These are phyloP conservation scores for Coptodon bakossiorum DNA, from an alignment of 2,113 vertebrate species.

Conservation along the genomic window DNA sequence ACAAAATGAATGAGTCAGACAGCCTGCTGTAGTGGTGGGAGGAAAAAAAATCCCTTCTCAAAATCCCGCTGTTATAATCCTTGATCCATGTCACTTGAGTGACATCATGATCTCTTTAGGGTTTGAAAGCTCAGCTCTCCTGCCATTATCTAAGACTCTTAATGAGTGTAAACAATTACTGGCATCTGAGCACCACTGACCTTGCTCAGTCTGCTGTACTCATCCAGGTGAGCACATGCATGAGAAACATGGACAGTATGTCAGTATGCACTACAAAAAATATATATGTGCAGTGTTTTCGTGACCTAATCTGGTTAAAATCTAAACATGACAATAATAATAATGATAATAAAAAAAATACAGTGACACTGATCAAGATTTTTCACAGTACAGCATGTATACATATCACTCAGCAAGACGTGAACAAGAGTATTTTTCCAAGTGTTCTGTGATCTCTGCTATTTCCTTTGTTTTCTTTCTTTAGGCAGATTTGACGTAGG, in stretches of 20 bases:
- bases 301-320: background rate
- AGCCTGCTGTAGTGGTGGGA: background rate
- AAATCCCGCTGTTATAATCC: slow-evolving; percentile 22
- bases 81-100: background rate
- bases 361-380: background rate
- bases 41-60: background rate
- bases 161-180: slow-evolving; percentile 24
- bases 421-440: background rate
- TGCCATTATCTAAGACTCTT: slow-evolving; percentile 50
- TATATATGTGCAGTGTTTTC: background rate
- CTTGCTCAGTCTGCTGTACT: background rate
- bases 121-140: slow-evolving; percentile 26
- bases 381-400: background rate
- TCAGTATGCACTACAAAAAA: background rate
- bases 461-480: background rate
- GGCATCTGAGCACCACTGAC: slow-evolving; percentile 6
- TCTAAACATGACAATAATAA: background rate
- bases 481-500: background rate
- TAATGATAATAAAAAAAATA: background rate
- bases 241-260: background rate
- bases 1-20: background rate
- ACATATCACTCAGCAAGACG: background rate
- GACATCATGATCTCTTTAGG: slow-evolving; percentile 43
- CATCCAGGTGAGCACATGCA: background rate
- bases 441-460: accelerated